Base-by-base conservation (phyloP, 2,888 invertebrate genomes). In the Terebella lapidaria region DNA sequence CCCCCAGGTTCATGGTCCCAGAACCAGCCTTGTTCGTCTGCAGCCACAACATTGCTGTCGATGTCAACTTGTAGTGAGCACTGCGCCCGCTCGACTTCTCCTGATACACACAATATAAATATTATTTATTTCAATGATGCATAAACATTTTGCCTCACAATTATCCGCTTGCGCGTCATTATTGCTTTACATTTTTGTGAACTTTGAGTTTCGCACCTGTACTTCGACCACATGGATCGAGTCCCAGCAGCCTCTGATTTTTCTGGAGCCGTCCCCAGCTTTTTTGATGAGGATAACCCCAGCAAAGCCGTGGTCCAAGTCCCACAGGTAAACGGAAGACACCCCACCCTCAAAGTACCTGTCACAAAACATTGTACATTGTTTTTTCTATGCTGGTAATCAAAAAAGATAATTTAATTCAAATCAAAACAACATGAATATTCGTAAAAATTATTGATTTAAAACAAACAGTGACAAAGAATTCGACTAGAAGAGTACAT, bases 201-300 rank as follows among this genome's bases (percentile, higher is more conserved):
- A n/a, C n/a, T n/a, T n/a, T n/a, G n/a, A n/a, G n/a, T n/a, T n/a
- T 54, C 65, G 51, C 71, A 83, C 84, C 74, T 82, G 92, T 1
- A 99, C 96, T 83, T 99, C 99, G 20, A 99, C 93, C 0, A 99
- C 99, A 78, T 99, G 99, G 76, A 99, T 95, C 1, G 97, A 97
- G 81, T 99, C 99, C 99, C 99, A 99, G 82, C 97, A 97, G 1
- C 99, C 99, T 64, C 95, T 95, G 73, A 97, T 97, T 83, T 94
- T 95, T 83, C 93, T 94, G 45, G 94, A 94, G 20, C 96, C 96
- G 81, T 97, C 96, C 0, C 96, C 97, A 0, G 94, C 94, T 83
- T 99, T 99, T 82, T 99, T 99, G 74, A 99, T 97, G 73, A 99
- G 85, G 77, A 99, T 95, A 46, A 96, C 97, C 70, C 94, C 94